Conservation (phyloP, 2,888 invertebrate genomes). For the Notocelia uddmanniana region DNA sequence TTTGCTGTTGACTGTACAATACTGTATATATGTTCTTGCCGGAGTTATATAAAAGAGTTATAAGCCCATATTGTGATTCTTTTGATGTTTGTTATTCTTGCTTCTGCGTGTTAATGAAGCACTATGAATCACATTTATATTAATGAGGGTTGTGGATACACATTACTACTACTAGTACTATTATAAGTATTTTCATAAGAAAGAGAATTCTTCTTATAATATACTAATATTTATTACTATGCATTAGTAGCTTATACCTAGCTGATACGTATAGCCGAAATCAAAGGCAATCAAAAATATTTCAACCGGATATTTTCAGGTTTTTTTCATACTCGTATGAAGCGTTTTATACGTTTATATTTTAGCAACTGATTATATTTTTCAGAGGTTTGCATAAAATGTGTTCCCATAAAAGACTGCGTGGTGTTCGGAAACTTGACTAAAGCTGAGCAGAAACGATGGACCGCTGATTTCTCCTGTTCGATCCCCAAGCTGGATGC, state of each 20-base stretch:
- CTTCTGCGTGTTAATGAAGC: background rate
- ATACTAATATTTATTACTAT: too few species aligned
- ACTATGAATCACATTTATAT: background rate
- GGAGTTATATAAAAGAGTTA: background rate
- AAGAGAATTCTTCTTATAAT: too few species aligned
- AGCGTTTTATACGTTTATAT: too few species aligned
- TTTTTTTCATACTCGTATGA: background rate
- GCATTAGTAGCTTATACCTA: too few species aligned
- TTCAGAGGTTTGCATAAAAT: conserved; percentile 68
- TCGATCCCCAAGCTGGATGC: conserved; percentile 48
- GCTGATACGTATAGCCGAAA: background rate
- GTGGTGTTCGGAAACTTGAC: conserved; percentile 58
- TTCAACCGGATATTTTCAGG: background rate
- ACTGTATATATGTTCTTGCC: too few species aligned
- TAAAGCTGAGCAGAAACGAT: conserved; percentile 60
- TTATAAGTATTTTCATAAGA: too few species aligned
- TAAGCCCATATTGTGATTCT: background rate
- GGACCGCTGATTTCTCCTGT: conserved; percentile 63
- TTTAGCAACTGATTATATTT: too few species aligned
- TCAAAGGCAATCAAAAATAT: background rate
- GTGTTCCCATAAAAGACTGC: conserved; percentile 64
- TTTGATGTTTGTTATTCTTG: background rate
- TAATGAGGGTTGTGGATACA: background rate
- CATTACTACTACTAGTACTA: background rate
- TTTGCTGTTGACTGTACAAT: too few species aligned